Percentiles rank a stretch among this genome's conserved stretches.
Conservation (phyloP, 2,888 invertebrate species). For the Thecocarcelia acutangulata region DNA sequence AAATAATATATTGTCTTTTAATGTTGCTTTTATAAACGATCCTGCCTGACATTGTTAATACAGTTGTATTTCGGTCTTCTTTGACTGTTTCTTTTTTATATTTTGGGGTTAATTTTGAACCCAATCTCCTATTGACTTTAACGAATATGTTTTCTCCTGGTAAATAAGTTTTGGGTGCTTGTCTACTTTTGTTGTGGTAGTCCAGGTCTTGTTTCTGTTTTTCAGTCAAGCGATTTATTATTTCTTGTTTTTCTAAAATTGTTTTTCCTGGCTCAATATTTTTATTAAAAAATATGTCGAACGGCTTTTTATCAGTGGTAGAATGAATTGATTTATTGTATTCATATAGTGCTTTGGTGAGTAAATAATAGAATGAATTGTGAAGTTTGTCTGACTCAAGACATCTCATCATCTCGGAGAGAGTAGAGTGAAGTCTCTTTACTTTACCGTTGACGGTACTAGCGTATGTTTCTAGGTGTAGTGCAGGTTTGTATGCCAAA, state of each 20-base stretch:
- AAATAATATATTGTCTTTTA: slow-evolving; percentile 16
- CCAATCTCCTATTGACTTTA: slow-evolving; percentile 52
- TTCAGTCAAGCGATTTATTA: slow-evolving; percentile 7
- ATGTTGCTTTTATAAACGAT: slow-evolving; percentile 43
- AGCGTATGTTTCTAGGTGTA: slow-evolving; percentile 42
- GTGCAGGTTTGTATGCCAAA: slow-evolving; percentile 37
- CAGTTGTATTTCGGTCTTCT: slow-evolving; percentile 34
- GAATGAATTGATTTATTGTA: slow-evolving; percentile 23
- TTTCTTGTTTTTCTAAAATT: slow-evolving; percentile 38
- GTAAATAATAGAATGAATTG: slow-evolving; percentile 25
- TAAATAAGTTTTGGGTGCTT: slow-evolving; percentile 18
- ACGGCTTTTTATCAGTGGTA: slow-evolving; percentile 18
- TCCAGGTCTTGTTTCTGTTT: slow-evolving; percentile 35
- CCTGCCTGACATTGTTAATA: slow-evolving; percentile 40
- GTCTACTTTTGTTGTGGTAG: slow-evolving; percentile 23
- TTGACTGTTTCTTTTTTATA: slow-evolving; percentile 43
- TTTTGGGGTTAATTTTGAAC: slow-evolving; percentile 56
- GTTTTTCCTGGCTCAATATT: slow-evolving; percentile 19
- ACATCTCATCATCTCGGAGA: neutral
- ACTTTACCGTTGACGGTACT: slow-evolving; percentile 45
- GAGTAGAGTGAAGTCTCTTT: slow-evolving; percentile 44
- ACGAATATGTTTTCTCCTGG: slow-evolving; percentile 48
- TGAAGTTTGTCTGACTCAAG: slow-evolving; percentile 32
- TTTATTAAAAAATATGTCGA: slow-evolving; percentile 19
- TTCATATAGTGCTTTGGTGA: slow-evolving; percentile 25